Evolutionary conservation across 1,140 invertebrate genomes (phyloP), one percentile per base, ranked within the genome.

Genomic region (Zaprionus africanus): DNA sequence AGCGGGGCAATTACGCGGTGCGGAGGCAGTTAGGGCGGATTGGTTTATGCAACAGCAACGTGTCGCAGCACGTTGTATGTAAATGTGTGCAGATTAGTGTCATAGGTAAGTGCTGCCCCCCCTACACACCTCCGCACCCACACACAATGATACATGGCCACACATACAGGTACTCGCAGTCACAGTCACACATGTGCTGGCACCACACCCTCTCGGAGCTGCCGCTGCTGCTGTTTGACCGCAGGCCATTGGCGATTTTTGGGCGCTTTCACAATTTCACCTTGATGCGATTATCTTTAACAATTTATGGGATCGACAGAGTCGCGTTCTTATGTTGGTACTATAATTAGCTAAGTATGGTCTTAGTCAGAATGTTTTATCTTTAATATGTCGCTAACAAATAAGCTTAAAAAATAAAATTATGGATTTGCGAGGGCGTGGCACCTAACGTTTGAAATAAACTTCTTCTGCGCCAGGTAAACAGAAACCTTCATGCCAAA

Each of bases 181-280:
- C 22, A 4, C 51, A 22, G 22, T 22, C 22, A 22, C 22, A 4
- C 51, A 65, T 11, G 15, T 28, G 51, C 19, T 38, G 38, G 54
- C 1, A 24, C 65, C 72, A 75, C 73, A 76, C 73, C 73, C 43
- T 64, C 60, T 24, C 13, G 46, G 56, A 46, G 64, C n/a, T 71
- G 73, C 68, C 65, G 74, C 78, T 68, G 57, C 68, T 72, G 74
- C 78, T 68, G 57, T 54, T 59, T 69, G 75, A 65, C 79, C 62
- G 69, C 73, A 53, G 68, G 68, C 62, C 51, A 79, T 77, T 79
- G 56, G 69, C 70, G 41, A 66, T 63, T 79, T 36, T 79, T 26
- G 24, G 38, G 17, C 69, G 72, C 84, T 88, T 88, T 88, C 85
- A 88, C 85, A 76, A 88, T 90, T 85, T 87, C 75, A 74, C 85